phyloP scores from a whole-genome alignment of 2,888 invertebrate genomes.

The Coenonympha arcania region DNA sequence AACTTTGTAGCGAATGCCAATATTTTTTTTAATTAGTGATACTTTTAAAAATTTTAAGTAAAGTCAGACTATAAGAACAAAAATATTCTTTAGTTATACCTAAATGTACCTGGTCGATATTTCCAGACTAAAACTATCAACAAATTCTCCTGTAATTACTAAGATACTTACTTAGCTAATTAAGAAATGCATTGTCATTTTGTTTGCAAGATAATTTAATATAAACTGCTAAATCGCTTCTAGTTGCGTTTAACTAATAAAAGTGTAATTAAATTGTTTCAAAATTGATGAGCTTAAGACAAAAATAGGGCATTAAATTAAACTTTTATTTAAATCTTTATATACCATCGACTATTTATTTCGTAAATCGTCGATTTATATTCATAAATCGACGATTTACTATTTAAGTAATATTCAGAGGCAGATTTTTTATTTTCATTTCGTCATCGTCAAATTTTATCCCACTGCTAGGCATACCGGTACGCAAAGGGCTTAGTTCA shows the following conservation, averaged over 20 bases:
- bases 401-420: too few species aligned
- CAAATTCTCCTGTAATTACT: conserved; percentile 2
- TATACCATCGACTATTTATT: conserved; percentile 14
- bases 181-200: conserved; percentile 9
- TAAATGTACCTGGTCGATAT: background rate
- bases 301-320: conserved; percentile 10
- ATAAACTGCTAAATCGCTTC: conserved; percentile 17
- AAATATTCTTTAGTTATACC: too few species aligned
- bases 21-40: too few species aligned
- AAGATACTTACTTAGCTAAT: conserved; percentile 2
- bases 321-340: conserved; percentile 7
- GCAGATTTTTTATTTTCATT: too few species aligned
- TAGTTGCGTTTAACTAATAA: conserved; percentile 15
- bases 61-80: too few species aligned
- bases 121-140: background rate
- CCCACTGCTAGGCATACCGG: too few species aligned
- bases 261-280: conserved; percentile 14
- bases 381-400: background rate
- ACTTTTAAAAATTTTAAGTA: too few species aligned
- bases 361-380: background rate
- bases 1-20: too few species aligned
- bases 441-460: too few species aligned
- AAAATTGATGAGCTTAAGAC: conserved; percentile 22
- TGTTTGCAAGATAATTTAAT: conserved; percentile 12
- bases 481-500: too few species aligned